phyloP scores from a whole-genome alignment of 2,797 vertebrate genomes.

The Nannoperca australis region DNA sequence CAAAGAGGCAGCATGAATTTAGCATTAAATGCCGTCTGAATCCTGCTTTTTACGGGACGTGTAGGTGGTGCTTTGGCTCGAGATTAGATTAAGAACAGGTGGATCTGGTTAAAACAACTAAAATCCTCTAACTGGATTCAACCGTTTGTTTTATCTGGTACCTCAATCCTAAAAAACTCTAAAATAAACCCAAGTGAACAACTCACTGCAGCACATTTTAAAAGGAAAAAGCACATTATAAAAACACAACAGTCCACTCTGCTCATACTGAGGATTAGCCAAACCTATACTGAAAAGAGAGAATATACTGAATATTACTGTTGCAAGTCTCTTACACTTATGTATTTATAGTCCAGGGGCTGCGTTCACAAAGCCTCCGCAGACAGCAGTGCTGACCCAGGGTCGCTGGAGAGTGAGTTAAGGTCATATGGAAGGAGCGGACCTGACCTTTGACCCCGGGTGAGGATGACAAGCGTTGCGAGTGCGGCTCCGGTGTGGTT shows the following conservation, averaged over 20 bases:
- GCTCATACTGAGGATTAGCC: slow-evolving; percentile 62
- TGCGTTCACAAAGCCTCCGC: slow-evolving; percentile 53
- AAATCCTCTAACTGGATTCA: slow-evolving; percentile 9
- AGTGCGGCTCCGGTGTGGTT: slow-evolving; percentile 26
- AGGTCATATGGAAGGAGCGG: slow-evolving; percentile 25
- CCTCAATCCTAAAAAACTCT: slow-evolving; percentile 41
- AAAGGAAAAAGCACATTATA: slow-evolving; percentile 67
- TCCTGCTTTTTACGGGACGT: background rate
- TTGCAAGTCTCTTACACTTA: slow-evolving; percentile 67
- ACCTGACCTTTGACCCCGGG: slow-evolving; percentile 54
- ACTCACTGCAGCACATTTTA: slow-evolving; percentile 73
- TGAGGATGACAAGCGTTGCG: slow-evolving; percentile 39
- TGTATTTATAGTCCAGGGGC: slow-evolving; percentile 65
- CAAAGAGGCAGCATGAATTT: too few relatives aligned
- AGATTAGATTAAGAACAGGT: background rate
- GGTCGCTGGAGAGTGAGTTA: background rate
- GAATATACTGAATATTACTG: slow-evolving; percentile 68
- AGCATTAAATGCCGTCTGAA: slow-evolving; percentile 9
- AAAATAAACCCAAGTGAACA: slow-evolving; percentile 67
- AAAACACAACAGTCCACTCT: slow-evolving; percentile 75
- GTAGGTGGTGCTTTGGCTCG: slow-evolving; percentile 8
- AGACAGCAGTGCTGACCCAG: slow-evolving; percentile 36
- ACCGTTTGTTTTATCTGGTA: slow-evolving; percentile 9
- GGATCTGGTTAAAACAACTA: background rate
- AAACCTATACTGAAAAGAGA: slow-evolving; percentile 69